Evolutionary conservation across 2,113 vertebrate species (phyloP).

Genomic region (Colaptes auratus): DNA sequence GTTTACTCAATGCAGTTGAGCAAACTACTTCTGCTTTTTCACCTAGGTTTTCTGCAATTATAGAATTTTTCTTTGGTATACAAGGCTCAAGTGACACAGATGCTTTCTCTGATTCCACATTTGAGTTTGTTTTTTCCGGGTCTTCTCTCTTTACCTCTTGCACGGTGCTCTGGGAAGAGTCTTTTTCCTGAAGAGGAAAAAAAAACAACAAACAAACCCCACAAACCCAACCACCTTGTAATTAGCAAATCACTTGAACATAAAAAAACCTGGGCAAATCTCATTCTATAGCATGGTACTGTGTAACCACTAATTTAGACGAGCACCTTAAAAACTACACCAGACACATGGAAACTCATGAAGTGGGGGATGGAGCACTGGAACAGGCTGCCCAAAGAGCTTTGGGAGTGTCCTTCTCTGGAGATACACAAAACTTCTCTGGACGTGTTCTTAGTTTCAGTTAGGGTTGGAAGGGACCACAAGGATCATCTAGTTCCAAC

Average conservation of each 20-base stretch:
- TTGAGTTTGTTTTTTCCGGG: constrained; percentile 10
- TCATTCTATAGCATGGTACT: not conserved
- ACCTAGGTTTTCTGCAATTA: constrained; percentile 1
- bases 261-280: not conserved
- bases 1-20: not conserved
- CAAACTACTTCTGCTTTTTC: constrained; percentile 16
- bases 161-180: constrained; percentile 18
- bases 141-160: constrained; percentile 21
- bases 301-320: not conserved
- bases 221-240: not conserved
- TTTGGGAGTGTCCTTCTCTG: no score
- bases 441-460: no score
- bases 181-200: constrained; percentile 67
- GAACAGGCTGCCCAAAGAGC: no score
- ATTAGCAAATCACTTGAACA: not conserved
- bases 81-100: constrained; percentile 20
- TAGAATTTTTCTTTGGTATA: constrained; percentile 52
- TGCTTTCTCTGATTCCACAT: constrained; percentile 11
- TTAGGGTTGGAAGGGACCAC: no score
- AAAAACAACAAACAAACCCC: not conserved
- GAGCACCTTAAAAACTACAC: not conserved
- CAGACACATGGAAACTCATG: not conserved
- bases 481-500: no score
- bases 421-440: no score
- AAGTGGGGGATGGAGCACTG: no score